Base-by-base conservation (phyloP, 2,888 invertebrate genomes). In the Hirtodrosophila confusa region DNA sequence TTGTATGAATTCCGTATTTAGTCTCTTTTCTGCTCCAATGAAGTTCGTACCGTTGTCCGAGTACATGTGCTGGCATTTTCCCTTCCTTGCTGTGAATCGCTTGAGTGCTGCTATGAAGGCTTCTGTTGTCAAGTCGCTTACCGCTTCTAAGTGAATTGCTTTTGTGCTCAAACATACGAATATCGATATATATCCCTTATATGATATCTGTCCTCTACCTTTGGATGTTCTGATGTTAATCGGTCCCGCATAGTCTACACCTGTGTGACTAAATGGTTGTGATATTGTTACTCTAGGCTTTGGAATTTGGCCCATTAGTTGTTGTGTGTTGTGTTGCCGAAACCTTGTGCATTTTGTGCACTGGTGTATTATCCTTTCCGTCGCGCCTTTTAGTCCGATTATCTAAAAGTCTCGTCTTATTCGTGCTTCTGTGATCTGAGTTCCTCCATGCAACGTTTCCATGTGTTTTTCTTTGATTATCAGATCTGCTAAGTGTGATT, bases 181-280 rank as follows among this genome's bases (percentile, higher is more conserved):
- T 17, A 17, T 6, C 4, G 17, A 4, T 7, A 39, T 8, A 8
- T 39, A 39, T 11, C 17, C 39, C 6, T 39, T 39, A 17, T 39
- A 39, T 7, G 39, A 3, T 17, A 17, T 39, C 4, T n/a, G 10
- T n/a, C 35, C 35, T n/a, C 35, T 3, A 6, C n/a, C n/a, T 36
- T 39, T 11, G 3, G 17, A 39, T 3, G 3, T 3, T 17, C 39
- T 11, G 3, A 39, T 39, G 2, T 17, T 2, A 3, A 17, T 7
- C 1, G 43, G 43, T 27, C 43, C 27, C 3, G 45, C 31, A 45
- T 29, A 44, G 31, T 44, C 44, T 44, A 44, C 44, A 8, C 44
- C 44, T 10, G 44, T 29, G n/a, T 44, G 6, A 29, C 2, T 11
- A n/a, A 44, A 44, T 27, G 7, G 17, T 10, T 47, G 11, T 10